Base-by-base conservation (phyloP, 2,797 vertebrate genomes). In the Chiloscyllium punctatum region DNA sequence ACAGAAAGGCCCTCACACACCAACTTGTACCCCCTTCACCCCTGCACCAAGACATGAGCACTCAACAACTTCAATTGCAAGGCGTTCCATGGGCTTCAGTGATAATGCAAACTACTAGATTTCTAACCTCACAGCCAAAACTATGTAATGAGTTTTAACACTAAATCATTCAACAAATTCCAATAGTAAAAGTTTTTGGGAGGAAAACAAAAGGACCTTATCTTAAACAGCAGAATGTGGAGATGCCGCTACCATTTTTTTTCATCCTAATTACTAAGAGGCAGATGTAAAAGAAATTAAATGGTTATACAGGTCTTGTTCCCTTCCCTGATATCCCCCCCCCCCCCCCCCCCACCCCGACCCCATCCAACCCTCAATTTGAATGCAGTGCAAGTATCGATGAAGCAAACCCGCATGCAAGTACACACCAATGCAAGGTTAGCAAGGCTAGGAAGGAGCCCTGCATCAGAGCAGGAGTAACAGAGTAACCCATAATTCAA, bases 231-330 rank as follows among this genome's bases (percentile, higher is more conserved):
- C 98, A 98, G 98, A 98, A 98, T 97, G 98, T 98, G 98, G 98
- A 98, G 97, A 98, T 97, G 98, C 98, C 97, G 97, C 98, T 99
- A 99, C 98, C 98, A 98, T 97, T 96, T 96, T 96, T 48, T 98
- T 97, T 96, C 96, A 97, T 97, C 97, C 97, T 97, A 98, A 98
- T 96, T 97, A 96, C 98, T 98, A 98, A 99, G 99, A 99, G 98
- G 98, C 99, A 99, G 98, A 99, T 99, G 98, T 98, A 98, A 98
- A 98, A 62, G 98, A 98, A 98, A 96, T 96, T 97, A 97, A 96
- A 97, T 97, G 7, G 94, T 95, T 97, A 97, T 98, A 98, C 97
- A 97, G 97, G 97, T 97, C 13, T 94, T 96, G 97, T 96, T 97
- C 97, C 96, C 96, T 94, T 7, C 27, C 74, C 7, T 30, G 9